Evolutionary conservation across 1,140 invertebrate genomes (phyloP), one percentile per base, ranked within the genome.

Genomic region (Acyrthosiphon pisum): DNA sequence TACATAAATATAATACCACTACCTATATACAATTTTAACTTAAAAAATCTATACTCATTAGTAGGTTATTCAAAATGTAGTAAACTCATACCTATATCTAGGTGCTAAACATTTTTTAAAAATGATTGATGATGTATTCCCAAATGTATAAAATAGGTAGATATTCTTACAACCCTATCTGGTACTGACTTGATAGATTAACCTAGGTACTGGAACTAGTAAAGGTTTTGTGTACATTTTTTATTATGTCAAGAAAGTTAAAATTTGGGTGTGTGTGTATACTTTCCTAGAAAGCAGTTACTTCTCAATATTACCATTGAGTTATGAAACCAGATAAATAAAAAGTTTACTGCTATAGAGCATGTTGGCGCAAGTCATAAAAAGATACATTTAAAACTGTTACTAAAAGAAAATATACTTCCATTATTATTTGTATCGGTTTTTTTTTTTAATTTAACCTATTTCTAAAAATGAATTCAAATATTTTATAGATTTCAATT

Each of bases 321-420:
- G n/a, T 88, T 88, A 88, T 87, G 86, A 50, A 87, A 48, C 46
- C 46, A 48, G 3, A 50, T 88, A n/a, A 53, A 50, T 50, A 88
- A 88, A 88, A 50, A 53, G 18, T 87, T 53, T 88, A 50, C 46
- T 50, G 53, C n/a, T 88, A 88, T 8, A 88, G 18, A 26, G 30
- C 46, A 35, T 30, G 86, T 48, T 20, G 6, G 26, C 8, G 18
- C 18, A 35, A 48, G 44, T 26, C 30, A 48, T 87, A 87, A 87
- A 87, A 50, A 44, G 41, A 41, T 46, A 86, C 84, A 86, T 44
- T 30, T 41, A 46, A 41, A 44, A 44, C 23, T 84, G 83, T 84
- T 76, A 84, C 83, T 44, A 84, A 84, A 84, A 84, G 26, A 41
- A 84, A 46, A 83, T 83, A 83, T 37, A 9, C 22, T 83, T 37